Evolutionary conservation across 2,113 vertebrate species (phyloP).

Genomic region (Chamaea fasciata): DNA sequence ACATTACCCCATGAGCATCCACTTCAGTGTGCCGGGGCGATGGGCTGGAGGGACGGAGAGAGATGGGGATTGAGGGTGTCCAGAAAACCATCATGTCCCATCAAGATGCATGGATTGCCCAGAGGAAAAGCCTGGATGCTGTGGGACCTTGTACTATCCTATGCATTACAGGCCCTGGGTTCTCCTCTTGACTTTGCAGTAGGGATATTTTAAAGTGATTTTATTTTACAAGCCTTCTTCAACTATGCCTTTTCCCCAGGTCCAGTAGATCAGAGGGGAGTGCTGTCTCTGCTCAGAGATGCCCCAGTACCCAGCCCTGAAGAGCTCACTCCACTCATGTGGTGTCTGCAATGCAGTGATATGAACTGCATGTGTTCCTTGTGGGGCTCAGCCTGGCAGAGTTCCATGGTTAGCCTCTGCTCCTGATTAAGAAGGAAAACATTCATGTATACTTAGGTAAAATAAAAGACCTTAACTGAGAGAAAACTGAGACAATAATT

Average conservation of each 20-base stretch:
- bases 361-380: not conserved
- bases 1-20: rapidly evolving
- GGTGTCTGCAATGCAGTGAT: not conserved
- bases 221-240: not conserved
- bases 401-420: not conserved
- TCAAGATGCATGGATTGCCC: rapidly evolving
- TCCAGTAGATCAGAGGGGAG: not conserved
- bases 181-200: not conserved
- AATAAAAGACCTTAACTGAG: not conserved
- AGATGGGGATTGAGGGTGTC: not conserved
- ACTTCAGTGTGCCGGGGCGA: not conserved
- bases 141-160: not conserved
- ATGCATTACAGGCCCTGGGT: not conserved
- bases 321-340: not conserved
- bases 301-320: not conserved
- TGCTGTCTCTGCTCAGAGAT: not conserved
- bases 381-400: not conserved
- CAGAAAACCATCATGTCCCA: not conserved
- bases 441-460: not conserved
- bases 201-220: not conserved
- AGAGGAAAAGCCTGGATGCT: not conserved
- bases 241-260: not conserved
- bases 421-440: not conserved
- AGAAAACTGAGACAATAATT: not conserved
- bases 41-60: not conserved